A percentile compares a stretch with the other conserved stretches of the same genome.
These are phyloP conservation scores for Callorhinus ursinus DNA, from an alignment of 2,113 vertebrate genomes.

Conservation along the genomic window DNA sequence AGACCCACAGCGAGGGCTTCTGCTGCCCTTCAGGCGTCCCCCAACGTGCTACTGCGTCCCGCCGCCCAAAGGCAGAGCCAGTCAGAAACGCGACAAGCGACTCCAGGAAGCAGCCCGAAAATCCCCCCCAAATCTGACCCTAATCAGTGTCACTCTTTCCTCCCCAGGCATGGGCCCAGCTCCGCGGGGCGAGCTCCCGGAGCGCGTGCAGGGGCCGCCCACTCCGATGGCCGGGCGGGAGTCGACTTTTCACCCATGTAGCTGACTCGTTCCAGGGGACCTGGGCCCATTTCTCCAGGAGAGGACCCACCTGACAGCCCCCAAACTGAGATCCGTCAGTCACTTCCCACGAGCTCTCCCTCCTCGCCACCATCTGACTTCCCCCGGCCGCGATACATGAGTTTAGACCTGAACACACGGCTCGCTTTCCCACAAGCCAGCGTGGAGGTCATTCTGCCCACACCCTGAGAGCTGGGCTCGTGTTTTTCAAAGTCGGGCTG, in stretches of 20 bases:
- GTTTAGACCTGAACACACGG: accelerated
- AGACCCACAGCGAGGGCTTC: accelerated
- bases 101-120: accelerated
- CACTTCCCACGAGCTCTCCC: accelerated
- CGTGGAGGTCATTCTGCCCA: too few species aligned
- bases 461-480: background rate
- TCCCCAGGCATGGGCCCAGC: accelerated
- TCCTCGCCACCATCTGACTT: accelerated
- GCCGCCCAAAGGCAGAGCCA: accelerated
- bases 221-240: accelerated
- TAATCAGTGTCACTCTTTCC: background rate
- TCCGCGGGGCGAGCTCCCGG: background rate
- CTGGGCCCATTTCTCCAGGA: background rate
- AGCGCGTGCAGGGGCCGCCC: accelerated
- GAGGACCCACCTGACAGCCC: background rate
- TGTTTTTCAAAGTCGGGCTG: background rate
- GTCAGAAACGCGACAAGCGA: accelerated
- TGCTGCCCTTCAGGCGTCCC: background rate
- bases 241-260: background rate
- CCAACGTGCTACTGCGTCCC: background rate
- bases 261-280: too few species aligned
- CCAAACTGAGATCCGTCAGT: accelerated
- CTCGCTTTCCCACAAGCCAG: background rate
- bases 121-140: background rate
- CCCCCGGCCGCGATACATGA: accelerated